Percentiles rank a stretch among this genome's conserved stretches.
Evolutionary conservation across 2,113 vertebrate species (phyloP).

Genomic region (Lophura nycthemera): DNA sequence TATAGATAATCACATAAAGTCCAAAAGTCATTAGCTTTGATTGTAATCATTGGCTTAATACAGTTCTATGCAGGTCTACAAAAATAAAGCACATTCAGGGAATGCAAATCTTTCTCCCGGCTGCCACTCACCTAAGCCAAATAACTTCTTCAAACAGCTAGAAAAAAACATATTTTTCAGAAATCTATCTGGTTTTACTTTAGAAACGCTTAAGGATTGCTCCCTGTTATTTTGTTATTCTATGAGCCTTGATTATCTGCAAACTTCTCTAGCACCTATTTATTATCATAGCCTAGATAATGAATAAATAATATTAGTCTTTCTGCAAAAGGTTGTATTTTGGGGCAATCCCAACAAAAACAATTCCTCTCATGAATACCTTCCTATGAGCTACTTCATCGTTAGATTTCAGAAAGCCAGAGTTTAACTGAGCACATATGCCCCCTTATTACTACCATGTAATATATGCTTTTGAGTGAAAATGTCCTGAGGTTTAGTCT

Average conservation of each 20-base stretch:
- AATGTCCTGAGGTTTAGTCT: conserved; percentile 1
- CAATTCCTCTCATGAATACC: neutral
- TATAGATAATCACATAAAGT: neutral
- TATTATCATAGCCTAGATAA: neutral
- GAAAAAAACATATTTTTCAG: neutral
- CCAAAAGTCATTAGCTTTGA: conserved; percentile 57
- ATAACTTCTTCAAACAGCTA: neutral
- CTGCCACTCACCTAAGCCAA: conserved; percentile 11
- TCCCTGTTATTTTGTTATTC: neutral
- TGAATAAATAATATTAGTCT: neutral
- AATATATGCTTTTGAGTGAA: conserved; percentile 27
- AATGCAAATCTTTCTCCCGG: conserved; percentile 29
- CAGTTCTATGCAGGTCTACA: neutral
- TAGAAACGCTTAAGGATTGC: neutral
- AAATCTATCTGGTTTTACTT: neutral
- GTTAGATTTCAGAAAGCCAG: neutral
- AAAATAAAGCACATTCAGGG: neutral
- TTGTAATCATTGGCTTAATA: conserved; percentile 45
- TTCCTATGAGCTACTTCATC: neutral
- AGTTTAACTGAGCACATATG: neutral
- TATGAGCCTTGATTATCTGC: neutral
- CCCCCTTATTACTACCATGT: neutral
- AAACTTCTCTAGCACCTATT: neutral
- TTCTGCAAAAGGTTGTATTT: neutral
- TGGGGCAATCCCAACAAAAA: neutral